phyloP scores from a whole-genome alignment of 2,888 invertebrate species.

The Tenthredo mesomela region DNA sequence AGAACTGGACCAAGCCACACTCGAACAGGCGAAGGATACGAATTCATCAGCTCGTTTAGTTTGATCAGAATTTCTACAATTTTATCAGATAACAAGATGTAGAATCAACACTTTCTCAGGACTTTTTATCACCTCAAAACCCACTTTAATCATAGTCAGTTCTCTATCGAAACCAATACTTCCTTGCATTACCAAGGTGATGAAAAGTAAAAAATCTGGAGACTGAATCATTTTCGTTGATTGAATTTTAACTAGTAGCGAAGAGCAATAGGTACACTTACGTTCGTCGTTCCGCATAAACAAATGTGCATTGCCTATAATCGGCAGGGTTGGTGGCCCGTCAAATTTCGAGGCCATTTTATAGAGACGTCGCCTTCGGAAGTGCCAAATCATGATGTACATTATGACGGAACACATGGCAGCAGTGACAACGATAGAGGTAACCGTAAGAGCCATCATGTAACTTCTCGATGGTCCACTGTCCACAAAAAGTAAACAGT shows the following conservation, averaged over 20 bases:
- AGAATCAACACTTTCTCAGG: no score
- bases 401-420: not conserved
- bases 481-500: conserved; percentile 62
- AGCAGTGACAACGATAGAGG: not conserved
- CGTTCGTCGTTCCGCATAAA: not conserved
- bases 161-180: no score
- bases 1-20: conserved; percentile 62
- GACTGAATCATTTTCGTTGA: no score
- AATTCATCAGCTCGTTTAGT: conserved; percentile 56
- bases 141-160: no score
- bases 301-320: conserved; percentile 1
- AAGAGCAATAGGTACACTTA: not conserved
- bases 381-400: not conserved
- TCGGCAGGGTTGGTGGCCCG: not conserved
- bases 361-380: conserved; percentile 17
- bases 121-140: no score
- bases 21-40: conserved; percentile 64
- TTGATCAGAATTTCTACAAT: conserved; percentile 61
- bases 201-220: no score
- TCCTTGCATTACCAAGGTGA: no score
- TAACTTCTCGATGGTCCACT: conserved; percentile 67
- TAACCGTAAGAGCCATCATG: not conserved
- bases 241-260: not conserved
- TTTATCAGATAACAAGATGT: not conserved
- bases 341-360: not conserved